A percentile compares a stretch with the other conserved stretches of the same genome.
Evolutionary conservation across 37 sponge, comb jelly and placozoan species (phyloP).

Genomic region (Cladorhizidae sp.): DNA sequence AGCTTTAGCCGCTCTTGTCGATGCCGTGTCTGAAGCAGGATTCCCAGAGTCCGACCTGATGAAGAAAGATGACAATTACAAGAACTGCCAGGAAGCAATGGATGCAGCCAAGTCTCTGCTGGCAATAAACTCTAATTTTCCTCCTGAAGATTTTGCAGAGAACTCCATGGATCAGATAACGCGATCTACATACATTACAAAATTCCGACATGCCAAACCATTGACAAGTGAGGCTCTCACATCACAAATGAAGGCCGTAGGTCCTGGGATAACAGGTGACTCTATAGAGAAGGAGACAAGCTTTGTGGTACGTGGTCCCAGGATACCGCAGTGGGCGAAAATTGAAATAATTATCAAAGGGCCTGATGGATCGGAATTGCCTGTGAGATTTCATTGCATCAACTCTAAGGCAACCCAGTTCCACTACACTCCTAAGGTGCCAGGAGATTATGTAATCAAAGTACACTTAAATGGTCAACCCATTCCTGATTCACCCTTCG

Average conservation of each 20-base stretch:
- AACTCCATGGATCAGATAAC: slow-evolving; percentile 29
- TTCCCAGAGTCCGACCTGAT: slow-evolving; percentile 47
- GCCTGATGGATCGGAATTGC: slow-evolving; percentile 45
- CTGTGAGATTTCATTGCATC: slow-evolving; percentile 12
- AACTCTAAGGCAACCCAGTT: slow-evolving; percentile 9
- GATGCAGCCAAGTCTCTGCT: slow-evolving; percentile 42
- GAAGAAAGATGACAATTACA: slow-evolving; percentile 12
- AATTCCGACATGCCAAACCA: slow-evolving; percentile 50
- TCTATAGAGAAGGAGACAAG: slow-evolving; percentile 49
- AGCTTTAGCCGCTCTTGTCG: slow-evolving; percentile 67
- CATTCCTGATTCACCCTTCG: slow-evolving; percentile 39
- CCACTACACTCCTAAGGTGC: slow-evolving; percentile 44
- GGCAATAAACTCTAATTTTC: slow-evolving; percentile 27
- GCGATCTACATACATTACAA: slow-evolving; percentile 59
- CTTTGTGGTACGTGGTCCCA: slow-evolving; percentile 51
- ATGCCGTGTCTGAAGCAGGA: slow-evolving; percentile 40
- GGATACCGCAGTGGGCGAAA: slow-evolving; percentile 34
- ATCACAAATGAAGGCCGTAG: slow-evolving; percentile 36
- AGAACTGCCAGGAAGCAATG: slow-evolving; percentile 60
- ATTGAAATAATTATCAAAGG: slow-evolving; percentile 29
- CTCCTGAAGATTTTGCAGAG: slow-evolving; percentile 57
- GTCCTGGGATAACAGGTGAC: slow-evolving; percentile 52
- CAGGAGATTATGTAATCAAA: slow-evolving; percentile 36
- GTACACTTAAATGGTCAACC: slow-evolving; percentile 13
- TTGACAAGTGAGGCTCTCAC: slow-evolving; percentile 30